Conservation (phyloP, 2,888 invertebrate genomes). For the Rhopalosiphum nymphaeae region DNA sequence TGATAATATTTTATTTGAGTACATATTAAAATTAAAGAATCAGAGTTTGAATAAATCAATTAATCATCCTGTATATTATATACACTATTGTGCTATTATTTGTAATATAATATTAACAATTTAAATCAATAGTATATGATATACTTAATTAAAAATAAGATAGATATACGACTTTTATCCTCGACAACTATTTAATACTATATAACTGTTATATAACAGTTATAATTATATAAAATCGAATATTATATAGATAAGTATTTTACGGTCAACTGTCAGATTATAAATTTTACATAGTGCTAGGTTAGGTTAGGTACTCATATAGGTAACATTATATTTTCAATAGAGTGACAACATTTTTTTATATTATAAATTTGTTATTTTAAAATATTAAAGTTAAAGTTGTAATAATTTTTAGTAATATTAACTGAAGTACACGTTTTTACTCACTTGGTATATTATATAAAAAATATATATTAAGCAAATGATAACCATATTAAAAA, state of each 20-base stretch:
- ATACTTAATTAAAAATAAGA: background rate
- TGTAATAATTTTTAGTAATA: background rate
- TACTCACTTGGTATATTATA: background rate
- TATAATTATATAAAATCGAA: no score
- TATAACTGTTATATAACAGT: no score
- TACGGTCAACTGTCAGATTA: background rate
- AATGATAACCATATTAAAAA: background rate
- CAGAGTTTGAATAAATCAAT: no score
- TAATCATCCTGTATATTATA: no score
- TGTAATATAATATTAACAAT: background rate
- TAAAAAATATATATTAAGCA: background rate
- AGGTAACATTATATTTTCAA: background rate
- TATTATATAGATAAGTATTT: background rate
- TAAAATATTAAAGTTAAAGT: no score
- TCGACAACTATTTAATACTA: background rate
- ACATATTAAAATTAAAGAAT: no score
- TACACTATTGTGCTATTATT: background rate
- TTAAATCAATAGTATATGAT: background rate
- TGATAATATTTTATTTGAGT: background rate
- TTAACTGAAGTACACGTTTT: background rate
- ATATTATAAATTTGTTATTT: background rate
- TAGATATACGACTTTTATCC: background rate
- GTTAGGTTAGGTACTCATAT: no score
- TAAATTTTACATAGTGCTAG: no score
- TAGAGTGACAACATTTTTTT: background rate